Conservation (phyloP, 2,113 vertebrate species). For the Excalfactoria chinensis region DNA sequence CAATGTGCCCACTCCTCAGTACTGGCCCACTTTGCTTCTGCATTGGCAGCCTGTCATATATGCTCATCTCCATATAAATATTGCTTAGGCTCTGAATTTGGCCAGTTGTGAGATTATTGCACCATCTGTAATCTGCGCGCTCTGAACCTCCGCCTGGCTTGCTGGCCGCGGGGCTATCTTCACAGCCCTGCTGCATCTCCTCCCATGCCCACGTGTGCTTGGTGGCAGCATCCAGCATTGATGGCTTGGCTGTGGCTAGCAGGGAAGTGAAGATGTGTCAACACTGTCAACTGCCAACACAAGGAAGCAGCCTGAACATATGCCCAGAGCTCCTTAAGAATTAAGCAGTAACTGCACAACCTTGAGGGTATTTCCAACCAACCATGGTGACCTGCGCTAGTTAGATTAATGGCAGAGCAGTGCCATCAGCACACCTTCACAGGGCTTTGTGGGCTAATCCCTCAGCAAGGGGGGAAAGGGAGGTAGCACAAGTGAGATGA, state of each 20-base stretch:
- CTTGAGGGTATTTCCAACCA: neutral
- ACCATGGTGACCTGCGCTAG: neutral
- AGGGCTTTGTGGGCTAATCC: neutral
- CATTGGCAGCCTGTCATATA: conserved; percentile 25
- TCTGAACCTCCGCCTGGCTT: neutral
- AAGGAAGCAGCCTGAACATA: neutral
- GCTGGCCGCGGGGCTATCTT: neutral
- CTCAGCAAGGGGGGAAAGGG: neutral
- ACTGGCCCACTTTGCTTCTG: conserved; percentile 21
- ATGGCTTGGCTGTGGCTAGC: neutral
- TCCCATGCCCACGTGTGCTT: neutral
- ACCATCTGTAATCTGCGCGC: conserved; percentile 9
- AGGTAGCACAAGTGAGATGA: neutral
- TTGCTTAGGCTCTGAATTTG: neutral
- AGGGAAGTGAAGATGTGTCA: neutral
- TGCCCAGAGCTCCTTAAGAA: neutral
- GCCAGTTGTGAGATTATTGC: conserved; percentile 41
- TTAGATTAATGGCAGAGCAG: neutral
- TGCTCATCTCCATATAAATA: conserved; percentile 48
- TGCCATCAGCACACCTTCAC: neutral
- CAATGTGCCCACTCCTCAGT: neutral
- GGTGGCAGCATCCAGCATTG: neutral
- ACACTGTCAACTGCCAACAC: neutral
- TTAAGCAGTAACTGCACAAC: conserved; percentile 6
- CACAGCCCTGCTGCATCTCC: neutral